phyloP scores from a whole-genome alignment of 2,888 invertebrate genomes.

The Yponomeuta plumbellus region DNA sequence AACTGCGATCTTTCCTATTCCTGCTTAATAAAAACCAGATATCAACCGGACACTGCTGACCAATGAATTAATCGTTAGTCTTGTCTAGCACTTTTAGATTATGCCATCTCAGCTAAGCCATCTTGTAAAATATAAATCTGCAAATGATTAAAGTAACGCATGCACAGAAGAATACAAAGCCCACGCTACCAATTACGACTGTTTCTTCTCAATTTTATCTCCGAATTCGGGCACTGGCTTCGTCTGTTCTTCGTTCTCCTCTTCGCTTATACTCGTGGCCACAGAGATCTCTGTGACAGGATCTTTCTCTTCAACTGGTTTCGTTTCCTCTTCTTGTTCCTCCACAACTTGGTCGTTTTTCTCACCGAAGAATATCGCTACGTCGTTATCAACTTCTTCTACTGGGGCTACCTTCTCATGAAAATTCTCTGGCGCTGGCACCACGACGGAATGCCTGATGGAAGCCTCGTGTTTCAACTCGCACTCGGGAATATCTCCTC shows the following conservation, averaged over 20 bases:
- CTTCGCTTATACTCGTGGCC: slow-evolving; percentile 65
- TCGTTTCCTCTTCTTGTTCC: slow-evolving; percentile 30
- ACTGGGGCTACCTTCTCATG: slow-evolving; percentile 42
- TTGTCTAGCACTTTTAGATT: too few species aligned
- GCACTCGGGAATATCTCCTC: slow-evolving; percentile 51
- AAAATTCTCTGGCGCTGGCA: slow-evolving; percentile 47
- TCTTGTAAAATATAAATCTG: too few species aligned
- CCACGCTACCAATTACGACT: slow-evolving; percentile 27
- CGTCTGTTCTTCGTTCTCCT: slow-evolving; percentile 30
- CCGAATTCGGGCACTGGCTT: slow-evolving; percentile 43
- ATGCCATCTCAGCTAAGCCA: too few species aligned
- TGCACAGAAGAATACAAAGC: too few species aligned
- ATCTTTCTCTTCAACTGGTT: slow-evolving; percentile 34
- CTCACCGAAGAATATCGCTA: slow-evolving; percentile 74
- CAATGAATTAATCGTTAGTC: too few species aligned
- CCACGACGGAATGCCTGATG: slow-evolving; percentile 55
- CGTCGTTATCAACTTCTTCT: slow-evolving; percentile 72
- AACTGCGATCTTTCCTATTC: too few species aligned
- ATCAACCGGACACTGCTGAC: too few species aligned
- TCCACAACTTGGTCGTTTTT: slow-evolving; percentile 28
- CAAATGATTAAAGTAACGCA: too few species aligned
- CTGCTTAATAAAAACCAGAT: too few species aligned
- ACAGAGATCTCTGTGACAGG: slow-evolving; percentile 68
- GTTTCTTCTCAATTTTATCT: slow-evolving; percentile 44
- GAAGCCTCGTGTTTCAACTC: slow-evolving; percentile 65